Evolutionary conservation across 37 sponge, comb jelly and placozoan species (phyloP).

Genomic region (Petrosia ficiformis): DNA sequence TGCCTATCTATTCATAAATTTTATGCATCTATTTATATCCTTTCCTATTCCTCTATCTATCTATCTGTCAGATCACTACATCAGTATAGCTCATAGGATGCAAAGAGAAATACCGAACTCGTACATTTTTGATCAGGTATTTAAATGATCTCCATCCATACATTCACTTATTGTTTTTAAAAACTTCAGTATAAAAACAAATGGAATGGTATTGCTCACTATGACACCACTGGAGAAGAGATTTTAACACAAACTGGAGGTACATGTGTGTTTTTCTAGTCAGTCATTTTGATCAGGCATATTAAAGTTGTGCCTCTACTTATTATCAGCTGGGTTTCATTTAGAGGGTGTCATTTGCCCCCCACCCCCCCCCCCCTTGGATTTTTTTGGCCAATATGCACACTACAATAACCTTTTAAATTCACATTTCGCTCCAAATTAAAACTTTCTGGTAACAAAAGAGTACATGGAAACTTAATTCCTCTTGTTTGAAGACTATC

Average conservation of each 20-base stretch:
- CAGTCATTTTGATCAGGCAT: too few relatives aligned
- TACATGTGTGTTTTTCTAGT: background rate
- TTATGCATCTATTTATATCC: background rate
- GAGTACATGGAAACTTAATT: too few relatives aligned
- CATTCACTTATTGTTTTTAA: constrained; percentile 25
- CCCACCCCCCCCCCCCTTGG: too few relatives aligned
- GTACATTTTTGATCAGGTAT: constrained; percentile 78
- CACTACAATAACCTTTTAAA: too few relatives aligned
- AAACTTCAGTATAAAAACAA: constrained; percentile 81
- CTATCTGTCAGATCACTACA: constrained; percentile 80
- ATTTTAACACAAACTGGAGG: constrained; percentile 84
- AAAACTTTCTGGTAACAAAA: too few relatives aligned
- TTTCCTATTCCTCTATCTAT: background rate
- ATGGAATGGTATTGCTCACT: constrained; percentile 94
- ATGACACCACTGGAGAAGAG: constrained; percentile 92
- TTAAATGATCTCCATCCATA: constrained; percentile 61
- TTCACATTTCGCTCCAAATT: too few relatives aligned
- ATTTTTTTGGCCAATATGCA: too few relatives aligned
- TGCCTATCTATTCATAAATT: background rate
- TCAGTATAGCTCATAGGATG: constrained; percentile 83
- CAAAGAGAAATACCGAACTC: constrained; percentile 90
- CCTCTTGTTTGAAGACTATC: too few relatives aligned
- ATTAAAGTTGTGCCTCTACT: too few relatives aligned
- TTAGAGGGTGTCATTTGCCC: too few relatives aligned
- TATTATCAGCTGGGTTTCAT: too few relatives aligned